Conservation (phyloP, 2,113 vertebrate genomes). For the Brachirus orientalis region DNA sequence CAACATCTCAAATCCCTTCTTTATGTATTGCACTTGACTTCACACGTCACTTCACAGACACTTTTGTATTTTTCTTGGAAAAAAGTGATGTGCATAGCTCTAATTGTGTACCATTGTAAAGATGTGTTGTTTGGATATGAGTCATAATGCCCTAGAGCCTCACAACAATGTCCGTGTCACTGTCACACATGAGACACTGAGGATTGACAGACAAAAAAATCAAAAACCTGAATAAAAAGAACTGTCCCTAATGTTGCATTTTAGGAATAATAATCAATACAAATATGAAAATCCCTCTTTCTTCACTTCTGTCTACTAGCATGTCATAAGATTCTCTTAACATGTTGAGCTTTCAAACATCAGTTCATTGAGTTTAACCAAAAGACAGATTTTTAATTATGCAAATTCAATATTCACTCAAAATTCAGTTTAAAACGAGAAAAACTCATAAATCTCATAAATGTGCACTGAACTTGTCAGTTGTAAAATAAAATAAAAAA, state of each 20-base stretch:
- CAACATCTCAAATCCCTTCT: not conserved
- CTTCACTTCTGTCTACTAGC: too few relatives aligned
- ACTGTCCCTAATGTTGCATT: too few relatives aligned
- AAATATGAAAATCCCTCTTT: too few relatives aligned
- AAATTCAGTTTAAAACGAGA: too few relatives aligned
- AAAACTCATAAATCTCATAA: too few relatives aligned
- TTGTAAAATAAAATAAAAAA: too few relatives aligned
- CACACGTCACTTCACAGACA: not conserved
- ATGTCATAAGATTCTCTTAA: not conserved
- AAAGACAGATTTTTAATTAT: not conserved
- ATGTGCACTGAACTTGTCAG: too few relatives aligned
- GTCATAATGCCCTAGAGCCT: constrained; percentile 19
- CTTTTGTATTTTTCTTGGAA: not conserved
- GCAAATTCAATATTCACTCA: too few relatives aligned
- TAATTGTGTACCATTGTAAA: constrained; percentile 7
- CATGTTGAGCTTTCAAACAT: not conserved
- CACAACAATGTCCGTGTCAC: not conserved
- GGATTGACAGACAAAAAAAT: too few relatives aligned
- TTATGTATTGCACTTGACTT: not conserved
- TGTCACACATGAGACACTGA: not conserved
- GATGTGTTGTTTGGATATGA: constrained; percentile 1
- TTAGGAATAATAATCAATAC: too few relatives aligned
- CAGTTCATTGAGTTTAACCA: not conserved
- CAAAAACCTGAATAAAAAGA: not conserved
- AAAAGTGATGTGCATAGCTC: not conserved